Base-by-base conservation (phyloP, 2,797 vertebrate genomes). In the Sebastes alutus region DNA sequence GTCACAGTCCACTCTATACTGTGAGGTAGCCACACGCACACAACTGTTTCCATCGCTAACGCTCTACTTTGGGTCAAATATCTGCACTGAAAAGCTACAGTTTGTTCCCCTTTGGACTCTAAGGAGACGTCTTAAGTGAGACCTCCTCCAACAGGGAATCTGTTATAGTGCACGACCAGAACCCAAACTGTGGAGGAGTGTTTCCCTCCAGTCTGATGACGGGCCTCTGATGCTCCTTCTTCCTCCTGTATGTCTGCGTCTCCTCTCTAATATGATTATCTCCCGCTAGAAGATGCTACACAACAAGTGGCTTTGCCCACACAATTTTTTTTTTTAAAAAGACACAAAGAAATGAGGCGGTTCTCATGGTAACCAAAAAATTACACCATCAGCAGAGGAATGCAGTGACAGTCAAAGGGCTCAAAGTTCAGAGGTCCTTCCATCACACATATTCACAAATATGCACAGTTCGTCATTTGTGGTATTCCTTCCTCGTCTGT, bases 1-100 rank as follows among this genome's bases (percentile, higher is more conserved):
- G 95, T 95, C 91, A 95, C 92, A 94, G 95, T 96, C 96, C 97
- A 96, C 96, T 97, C 96, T 95, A 92, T 94, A 96, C 95, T 96
- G 96, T 97, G 97, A 98, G 97, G 97, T 97, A 98, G 97, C 96
- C 87, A 84, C 75, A 75, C 81, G 58, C 73, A 58, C 70, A 82
- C 96, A 92, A 95, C 94, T 88, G 95, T 95, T 96, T 95, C 96
- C 95, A 92, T 94, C 95, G 92, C 93, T 95, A 95, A 95, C 79
- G 33, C 64, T 84, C 60, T 60, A 54, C 42, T 88, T 75, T 79
- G 18, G 77, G 59, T 89, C 46, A 80, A 75, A 84, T 58, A 77
- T 86, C 87, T 80, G 86, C 82, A 46, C 81, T 82, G 63, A 67
- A 85, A 81, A 69, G 65, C 78, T 72, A 75, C 80, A 78, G 22